Conservation (phyloP, 1,140 invertebrate species). For the Venturia canescens region DNA sequence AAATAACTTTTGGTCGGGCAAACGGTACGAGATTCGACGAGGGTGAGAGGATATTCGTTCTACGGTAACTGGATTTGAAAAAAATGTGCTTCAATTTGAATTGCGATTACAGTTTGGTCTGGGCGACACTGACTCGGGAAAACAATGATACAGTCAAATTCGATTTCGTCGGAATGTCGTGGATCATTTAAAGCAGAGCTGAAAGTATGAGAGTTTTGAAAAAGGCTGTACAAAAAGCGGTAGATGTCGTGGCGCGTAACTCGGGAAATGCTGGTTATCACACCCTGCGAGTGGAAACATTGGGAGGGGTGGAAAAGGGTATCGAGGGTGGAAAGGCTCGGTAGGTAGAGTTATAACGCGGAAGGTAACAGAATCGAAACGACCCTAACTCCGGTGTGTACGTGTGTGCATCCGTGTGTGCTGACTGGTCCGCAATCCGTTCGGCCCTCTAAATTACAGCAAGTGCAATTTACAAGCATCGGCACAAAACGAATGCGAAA, state of each 20-base stretch:
- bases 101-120: too few relatives aligned
- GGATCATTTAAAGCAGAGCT: too few relatives aligned
- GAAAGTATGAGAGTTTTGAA: too few relatives aligned
- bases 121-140: too few relatives aligned
- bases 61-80: too few relatives aligned
- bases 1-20: too few relatives aligned
- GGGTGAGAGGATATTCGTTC: too few relatives aligned
- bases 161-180: too few relatives aligned
- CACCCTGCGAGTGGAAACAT: conserved; percentile 9
- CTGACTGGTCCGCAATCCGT: conserved; percentile 62
- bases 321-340: background rate
- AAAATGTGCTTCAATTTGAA: too few relatives aligned
- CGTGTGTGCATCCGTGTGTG: conserved; percentile 30
- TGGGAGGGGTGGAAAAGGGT: background rate
- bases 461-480: conserved; percentile 72
- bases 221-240: background rate
- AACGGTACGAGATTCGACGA: too few relatives aligned
- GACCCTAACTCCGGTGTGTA: background rate
- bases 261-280: conserved; percentile 38
- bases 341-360: background rate
- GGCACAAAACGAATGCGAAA: conserved; percentile 67
- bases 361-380: background rate
- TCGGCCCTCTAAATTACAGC: conserved; percentile 66
- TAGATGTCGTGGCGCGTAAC: background rate
- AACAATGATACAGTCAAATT: too few relatives aligned